Evolutionary conservation across 2,113 vertebrate genomes (phyloP).

Genomic region (Oryzias javanicus): DNA sequence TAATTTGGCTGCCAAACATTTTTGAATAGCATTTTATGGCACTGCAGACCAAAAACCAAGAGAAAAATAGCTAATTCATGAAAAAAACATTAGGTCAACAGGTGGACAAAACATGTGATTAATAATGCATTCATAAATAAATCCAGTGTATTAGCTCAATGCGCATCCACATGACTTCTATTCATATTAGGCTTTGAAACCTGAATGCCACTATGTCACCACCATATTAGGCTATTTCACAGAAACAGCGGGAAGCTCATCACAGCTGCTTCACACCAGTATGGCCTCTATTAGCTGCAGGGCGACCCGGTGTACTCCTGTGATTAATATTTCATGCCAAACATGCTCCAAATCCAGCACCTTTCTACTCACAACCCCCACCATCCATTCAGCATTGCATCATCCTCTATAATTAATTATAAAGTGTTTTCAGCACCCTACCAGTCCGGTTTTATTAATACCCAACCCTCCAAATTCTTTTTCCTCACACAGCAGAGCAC

Average conservation of each 20-base stretch:
- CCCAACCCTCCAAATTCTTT: conserved; percentile 22
- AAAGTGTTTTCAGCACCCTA: conserved; percentile 49
- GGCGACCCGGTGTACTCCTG: conserved; percentile 49
- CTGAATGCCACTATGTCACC: conserved; percentile 37
- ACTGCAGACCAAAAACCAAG: too few species aligned
- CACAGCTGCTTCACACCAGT: conserved; percentile 28
- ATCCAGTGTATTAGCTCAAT: conserved; percentile 35
- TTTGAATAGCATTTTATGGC: too few species aligned
- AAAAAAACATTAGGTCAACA: conserved; percentile 9
- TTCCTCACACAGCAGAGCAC: conserved; percentile 16
- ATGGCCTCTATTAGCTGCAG: conserved; percentile 56
- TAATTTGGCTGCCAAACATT: too few species aligned
- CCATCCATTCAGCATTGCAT: conserved; percentile 53
- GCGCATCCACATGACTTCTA: conserved; percentile 30
- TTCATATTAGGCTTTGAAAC: conserved; percentile 42
- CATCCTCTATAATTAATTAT: conserved; percentile 67
- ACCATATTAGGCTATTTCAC: conserved; percentile 53
- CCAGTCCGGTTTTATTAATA: conserved; percentile 54
- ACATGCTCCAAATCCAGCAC: conserved; percentile 38
- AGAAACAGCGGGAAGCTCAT: conserved; percentile 60
- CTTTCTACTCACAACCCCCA: conserved; percentile 20
- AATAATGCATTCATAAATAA: conserved; percentile 30
- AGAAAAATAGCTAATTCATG: too few species aligned
- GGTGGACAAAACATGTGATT: conserved; percentile 29
- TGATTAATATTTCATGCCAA: conserved; percentile 71